Evolutionary conservation across 2,797 vertebrate species (phyloP).

Genomic region (Sebastes hubbsi): DNA sequence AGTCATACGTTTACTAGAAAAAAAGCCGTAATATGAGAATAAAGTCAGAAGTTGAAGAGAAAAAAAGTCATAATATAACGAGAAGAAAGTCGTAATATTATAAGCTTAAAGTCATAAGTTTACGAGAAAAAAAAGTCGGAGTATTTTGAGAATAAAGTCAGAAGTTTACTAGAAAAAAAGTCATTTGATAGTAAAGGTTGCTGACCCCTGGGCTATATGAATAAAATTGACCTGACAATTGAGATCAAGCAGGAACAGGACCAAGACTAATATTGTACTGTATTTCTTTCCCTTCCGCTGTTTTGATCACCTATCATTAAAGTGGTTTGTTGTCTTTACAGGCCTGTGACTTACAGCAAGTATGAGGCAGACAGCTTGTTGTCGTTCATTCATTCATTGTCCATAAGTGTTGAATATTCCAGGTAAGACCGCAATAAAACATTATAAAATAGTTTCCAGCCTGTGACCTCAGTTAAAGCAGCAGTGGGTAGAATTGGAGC

Average conservation of each 20-base stretch:
- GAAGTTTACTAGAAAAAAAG: too few species aligned
- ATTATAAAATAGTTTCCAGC: neutral
- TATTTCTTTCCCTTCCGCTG: neutral
- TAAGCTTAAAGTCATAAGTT: too few species aligned
- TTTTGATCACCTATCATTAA: neutral
- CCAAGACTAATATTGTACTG: neutral
- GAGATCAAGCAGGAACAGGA: neutral
- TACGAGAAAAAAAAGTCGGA: too few species aligned
- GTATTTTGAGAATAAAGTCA: too few species aligned
- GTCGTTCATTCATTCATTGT: neutral
- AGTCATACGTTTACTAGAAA: too few species aligned
- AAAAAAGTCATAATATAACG: too few species aligned
- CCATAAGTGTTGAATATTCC: constrained; percentile 35
- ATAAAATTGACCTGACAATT: neutral
- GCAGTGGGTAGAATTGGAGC: too few species aligned
- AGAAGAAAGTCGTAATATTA: too few species aligned
- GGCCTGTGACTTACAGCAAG: neutral
- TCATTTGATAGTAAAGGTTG: too few species aligned
- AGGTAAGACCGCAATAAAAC: constrained; percentile 19
- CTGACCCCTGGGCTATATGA: neutral
- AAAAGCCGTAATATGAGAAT: too few species aligned
- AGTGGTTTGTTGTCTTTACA: constrained; percentile 10
- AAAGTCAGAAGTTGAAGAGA: too few species aligned
- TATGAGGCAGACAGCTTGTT: constrained; percentile 11
- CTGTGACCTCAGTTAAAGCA: neutral